phyloP scores from a whole-genome alignment of 2,797 vertebrate species.

The Urosaurus nigricauda region DNA sequence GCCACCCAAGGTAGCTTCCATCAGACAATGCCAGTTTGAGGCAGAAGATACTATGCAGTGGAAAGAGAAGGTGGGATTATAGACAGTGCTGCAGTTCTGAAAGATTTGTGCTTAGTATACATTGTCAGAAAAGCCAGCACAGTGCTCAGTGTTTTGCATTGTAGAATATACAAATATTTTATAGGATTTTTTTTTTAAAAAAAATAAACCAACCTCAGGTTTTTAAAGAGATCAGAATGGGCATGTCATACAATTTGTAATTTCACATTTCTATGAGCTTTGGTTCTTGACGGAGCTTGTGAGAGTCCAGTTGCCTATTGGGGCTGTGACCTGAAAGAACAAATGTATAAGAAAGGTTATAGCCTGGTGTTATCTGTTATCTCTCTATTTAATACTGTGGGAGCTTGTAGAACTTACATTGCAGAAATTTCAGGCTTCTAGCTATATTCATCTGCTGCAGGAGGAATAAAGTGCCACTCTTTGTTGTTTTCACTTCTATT shows the following conservation, averaged over 20 bases:
- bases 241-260: background rate
- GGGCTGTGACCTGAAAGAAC: background rate
- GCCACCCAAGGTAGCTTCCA: background rate
- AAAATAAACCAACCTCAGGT: background rate
- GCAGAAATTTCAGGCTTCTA: no score
- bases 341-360: slow-evolving; percentile 30
- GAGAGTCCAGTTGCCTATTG: slow-evolving; percentile 8
- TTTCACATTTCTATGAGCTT: slow-evolving; percentile 28
- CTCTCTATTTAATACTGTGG: background rate
- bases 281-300: slow-evolving; percentile 32
- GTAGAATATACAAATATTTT: background rate
- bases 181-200: background rate
- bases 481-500: background rate
- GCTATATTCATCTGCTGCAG: no score
- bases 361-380: slow-evolving; percentile 20
- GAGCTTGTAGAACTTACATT: background rate
- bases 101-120: background rate
- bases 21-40: background rate
- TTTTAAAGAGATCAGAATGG: background rate
- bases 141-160: background rate
- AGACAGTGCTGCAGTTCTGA: background rate
- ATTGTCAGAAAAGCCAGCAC: background rate
- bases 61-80: background rate
- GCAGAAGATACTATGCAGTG: background rate
- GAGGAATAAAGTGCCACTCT: no score